Percentiles rank a stretch among this genome's conserved stretches.
These are phyloP conservation scores for Thamnophis elegans DNA, from an alignment of 2,797 vertebrate genomes.

Conservation along the genomic window DNA sequence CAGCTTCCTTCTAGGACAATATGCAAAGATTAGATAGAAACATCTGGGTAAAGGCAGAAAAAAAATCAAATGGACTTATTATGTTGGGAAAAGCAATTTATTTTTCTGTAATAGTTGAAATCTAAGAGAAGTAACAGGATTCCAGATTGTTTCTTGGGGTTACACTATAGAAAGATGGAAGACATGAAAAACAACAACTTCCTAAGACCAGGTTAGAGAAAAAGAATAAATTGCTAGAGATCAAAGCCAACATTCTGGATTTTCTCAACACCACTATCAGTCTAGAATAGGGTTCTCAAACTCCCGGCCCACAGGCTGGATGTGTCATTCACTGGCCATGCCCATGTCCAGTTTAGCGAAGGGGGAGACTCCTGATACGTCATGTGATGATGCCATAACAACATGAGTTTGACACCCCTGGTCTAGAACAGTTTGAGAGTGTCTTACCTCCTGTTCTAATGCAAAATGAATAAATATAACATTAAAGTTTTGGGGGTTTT, in stretches of 20 bases:
- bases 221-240: not conserved
- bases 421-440: not conserved
- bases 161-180: conserved; percentile 10
- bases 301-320: too few relatives aligned
- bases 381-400: fast-evolving
- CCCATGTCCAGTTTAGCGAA: too few relatives aligned
- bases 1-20: not conserved
- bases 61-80: conserved; percentile 7
- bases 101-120: not conserved
- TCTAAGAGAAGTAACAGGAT: not conserved
- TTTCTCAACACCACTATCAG: not conserved
- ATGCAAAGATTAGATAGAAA: conserved; percentile 11
- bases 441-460: not conserved
- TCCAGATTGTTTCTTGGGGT: conserved; percentile 2
- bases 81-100: conserved; percentile 14
- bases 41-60: not conserved
- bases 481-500: not conserved
- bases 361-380: too few relatives aligned
- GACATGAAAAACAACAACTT: not conserved
- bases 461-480: not conserved
- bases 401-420: too few relatives aligned
- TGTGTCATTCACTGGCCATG: too few relatives aligned
- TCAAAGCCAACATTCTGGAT: not conserved
- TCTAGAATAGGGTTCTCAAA: not conserved
- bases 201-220: not conserved